Conservation (phyloP, 2,113 vertebrate genomes). For the Cinclus mexicanus region DNA sequence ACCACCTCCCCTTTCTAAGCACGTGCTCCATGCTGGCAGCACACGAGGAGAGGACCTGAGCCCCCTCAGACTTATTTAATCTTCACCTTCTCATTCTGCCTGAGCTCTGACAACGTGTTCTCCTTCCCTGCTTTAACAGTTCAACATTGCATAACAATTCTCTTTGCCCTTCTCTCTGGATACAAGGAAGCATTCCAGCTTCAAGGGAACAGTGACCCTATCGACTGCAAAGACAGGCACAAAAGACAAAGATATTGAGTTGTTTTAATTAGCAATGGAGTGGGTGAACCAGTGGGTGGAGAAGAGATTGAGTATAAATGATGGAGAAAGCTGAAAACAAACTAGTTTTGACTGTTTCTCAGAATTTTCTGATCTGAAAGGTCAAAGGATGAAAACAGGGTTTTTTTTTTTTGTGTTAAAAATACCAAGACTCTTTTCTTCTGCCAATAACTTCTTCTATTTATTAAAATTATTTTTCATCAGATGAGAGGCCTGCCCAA, state of each 20-base stretch:
- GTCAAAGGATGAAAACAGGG: slow-evolving; percentile 17
- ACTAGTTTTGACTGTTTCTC: slow-evolving; percentile 26
- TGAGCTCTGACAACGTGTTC: neutral
- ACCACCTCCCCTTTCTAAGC: neutral
- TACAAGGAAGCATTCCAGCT: neutral
- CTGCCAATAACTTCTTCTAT: neutral
- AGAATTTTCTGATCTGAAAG: neutral
- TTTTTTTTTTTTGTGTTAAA: neutral
- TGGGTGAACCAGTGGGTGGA: slow-evolving; percentile 48
- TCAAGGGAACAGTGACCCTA: neutral
- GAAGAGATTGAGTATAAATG: slow-evolving; percentile 34
- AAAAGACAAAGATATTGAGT: slow-evolving; percentile 31
- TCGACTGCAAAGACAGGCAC: neutral
- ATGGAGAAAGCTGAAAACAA: slow-evolving; percentile 50
- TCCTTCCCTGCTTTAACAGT: neutral
- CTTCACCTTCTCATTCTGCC: neutral
- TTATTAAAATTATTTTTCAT: slow-evolving; percentile 59
- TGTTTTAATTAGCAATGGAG: slow-evolving; percentile 58
- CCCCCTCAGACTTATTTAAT: neutral
- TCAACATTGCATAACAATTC: neutral
- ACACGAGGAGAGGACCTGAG: neutral
- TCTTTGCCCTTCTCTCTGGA: neutral
- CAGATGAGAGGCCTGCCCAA: neutral
- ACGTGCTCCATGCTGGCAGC: neutral
- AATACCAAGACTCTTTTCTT: neutral